Evolutionary conservation across 2,888 invertebrate species (phyloP).

Genomic region (Plebejus anna): DNA sequence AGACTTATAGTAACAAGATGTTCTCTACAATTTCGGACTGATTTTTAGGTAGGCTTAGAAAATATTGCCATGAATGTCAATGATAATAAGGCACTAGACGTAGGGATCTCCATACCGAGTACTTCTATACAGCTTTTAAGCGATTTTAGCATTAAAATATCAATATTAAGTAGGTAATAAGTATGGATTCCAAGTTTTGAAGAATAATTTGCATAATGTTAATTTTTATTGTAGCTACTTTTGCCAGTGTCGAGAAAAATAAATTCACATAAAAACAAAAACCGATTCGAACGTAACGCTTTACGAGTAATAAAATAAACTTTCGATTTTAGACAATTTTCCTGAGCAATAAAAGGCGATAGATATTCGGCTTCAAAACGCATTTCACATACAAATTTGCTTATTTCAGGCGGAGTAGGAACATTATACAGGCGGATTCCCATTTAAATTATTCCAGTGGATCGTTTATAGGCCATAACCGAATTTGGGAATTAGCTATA

Average conservation of each 20-base stretch:
- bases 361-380: slow-evolving; percentile 74
- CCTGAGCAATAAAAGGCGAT: slow-evolving; percentile 67
- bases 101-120: too few relatives aligned
- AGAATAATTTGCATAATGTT: neutral
- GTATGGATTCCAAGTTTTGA: too few relatives aligned
- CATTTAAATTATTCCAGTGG: slow-evolving; percentile 79
- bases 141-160: too few relatives aligned
- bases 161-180: too few relatives aligned
- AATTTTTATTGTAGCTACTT: slow-evolving; percentile 9
- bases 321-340: slow-evolving; percentile 37
- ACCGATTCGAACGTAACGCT: slow-evolving; percentile 12
- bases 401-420: slow-evolving; percentile 77
- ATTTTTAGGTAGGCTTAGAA: too few relatives aligned
- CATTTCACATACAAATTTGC: slow-evolving; percentile 78
- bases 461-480: slow-evolving; percentile 81
- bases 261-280: slow-evolving; percentile 15
- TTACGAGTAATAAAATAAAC: slow-evolving; percentile 28
- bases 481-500: slow-evolving; percentile 81
- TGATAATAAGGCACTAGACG: too few relatives aligned
- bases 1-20: neutral
- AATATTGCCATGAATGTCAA: too few relatives aligned
- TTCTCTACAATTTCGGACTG: too few relatives aligned
- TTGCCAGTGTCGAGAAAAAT: neutral
- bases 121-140: too few relatives aligned
- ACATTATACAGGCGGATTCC: slow-evolving; percentile 77